These are phyloP conservation scores for Macroramphosus scolopax DNA, from an alignment of 2,797 vertebrate species.

Conservation along the genomic window DNA sequence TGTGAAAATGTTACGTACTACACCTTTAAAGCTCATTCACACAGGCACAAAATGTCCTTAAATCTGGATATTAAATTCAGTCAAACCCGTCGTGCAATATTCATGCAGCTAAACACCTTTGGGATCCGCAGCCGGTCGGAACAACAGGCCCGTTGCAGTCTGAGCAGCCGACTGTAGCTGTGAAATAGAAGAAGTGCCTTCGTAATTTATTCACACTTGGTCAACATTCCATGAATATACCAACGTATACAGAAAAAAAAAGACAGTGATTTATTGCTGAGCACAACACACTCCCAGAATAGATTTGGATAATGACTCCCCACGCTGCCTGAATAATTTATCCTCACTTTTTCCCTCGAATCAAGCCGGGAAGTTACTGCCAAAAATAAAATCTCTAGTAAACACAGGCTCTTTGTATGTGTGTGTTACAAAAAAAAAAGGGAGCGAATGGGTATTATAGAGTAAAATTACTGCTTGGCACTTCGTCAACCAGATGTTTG, in stretches of 20 bases:
- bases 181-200: slow-evolving; percentile 16
- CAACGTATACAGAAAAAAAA: slow-evolving; percentile 37
- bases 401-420: slow-evolving; percentile 61
- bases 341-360: slow-evolving; percentile 49
- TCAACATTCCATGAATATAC: slow-evolving; percentile 51
- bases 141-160: too few relatives aligned
- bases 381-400: slow-evolving; percentile 66
- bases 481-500: slow-evolving; percentile 36
- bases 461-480: slow-evolving; percentile 53
- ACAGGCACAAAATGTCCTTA: too few relatives aligned
- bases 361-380: slow-evolving; percentile 49
- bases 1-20: too few relatives aligned
- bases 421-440: slow-evolving; percentile 35
- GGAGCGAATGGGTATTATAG: slow-evolving; percentile 42
- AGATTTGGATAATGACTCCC: slow-evolving; percentile 62
- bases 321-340: slow-evolving; percentile 62
- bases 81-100: too few relatives aligned
- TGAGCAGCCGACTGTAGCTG: slow-evolving; percentile 13
- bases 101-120: slow-evolving; percentile 1
- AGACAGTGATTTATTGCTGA: slow-evolving; percentile 43
- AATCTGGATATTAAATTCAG: slow-evolving; percentile 5
- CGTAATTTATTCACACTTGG: slow-evolving; percentile 17
- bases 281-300: slow-evolving; percentile 55
- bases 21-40: too few relatives aligned
- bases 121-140: slow-evolving; percentile 16